A percentile compares a stretch with the other conserved stretches of the same genome.
Conservation (phyloP, 2,797 vertebrate species). For the Manis pentadactyla region DNA sequence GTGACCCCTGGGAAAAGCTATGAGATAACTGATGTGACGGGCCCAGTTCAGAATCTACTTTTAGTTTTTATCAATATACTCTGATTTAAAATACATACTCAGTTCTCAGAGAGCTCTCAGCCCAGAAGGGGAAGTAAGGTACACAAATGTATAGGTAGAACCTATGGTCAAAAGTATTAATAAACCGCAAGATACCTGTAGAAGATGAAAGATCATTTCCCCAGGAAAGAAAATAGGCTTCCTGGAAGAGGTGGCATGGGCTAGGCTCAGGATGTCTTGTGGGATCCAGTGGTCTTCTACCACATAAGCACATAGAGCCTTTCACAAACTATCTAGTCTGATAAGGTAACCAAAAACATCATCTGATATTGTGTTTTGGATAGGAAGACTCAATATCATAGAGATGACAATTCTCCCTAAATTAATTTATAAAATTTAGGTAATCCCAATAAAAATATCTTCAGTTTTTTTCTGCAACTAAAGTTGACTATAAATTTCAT, state of each 20-base stretch:
- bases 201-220: background rate
- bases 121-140: background rate
- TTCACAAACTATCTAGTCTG: background rate
- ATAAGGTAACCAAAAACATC: background rate
- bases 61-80: background rate
- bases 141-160: background rate
- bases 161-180: background rate
- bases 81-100: background rate
- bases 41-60: background rate
- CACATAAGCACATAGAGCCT: background rate
- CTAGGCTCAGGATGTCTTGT: background rate
- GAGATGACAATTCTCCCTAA: background rate
- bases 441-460: constrained; percentile 7
- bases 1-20: background rate
- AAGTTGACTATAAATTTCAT: constrained; percentile 45
- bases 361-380: background rate
- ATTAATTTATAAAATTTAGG: constrained; percentile 14
- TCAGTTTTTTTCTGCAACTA: background rate
- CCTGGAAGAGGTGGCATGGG: background rate
- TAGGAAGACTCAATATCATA: background rate
- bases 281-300: background rate
- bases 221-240: background rate
- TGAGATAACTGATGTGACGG: background rate
- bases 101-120: background rate
- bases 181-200: background rate